Evolutionary conservation across 2,888 invertebrate species (phyloP).

Genomic region (Leptarthrus brevirostris): DNA sequence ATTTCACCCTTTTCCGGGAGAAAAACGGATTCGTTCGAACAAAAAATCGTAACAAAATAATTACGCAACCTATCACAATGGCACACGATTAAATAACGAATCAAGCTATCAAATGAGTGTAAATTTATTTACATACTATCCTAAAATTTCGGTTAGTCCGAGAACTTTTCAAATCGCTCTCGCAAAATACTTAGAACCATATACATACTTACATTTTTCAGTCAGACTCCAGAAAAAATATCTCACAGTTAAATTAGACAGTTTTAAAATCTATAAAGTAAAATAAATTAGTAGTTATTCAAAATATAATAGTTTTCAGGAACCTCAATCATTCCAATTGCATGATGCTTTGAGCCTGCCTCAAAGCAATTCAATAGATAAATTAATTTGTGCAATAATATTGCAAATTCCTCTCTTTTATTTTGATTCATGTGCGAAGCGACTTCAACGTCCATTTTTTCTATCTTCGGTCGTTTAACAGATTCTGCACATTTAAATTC

Average conservation of each 20-base stretch:
- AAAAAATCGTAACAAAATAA: too few species aligned
- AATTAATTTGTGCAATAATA: conserved; percentile 69
- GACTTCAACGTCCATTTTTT: conserved; percentile 54
- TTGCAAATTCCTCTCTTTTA: conserved; percentile 55
- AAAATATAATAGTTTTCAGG: not conserved
- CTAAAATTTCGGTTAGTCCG: too few species aligned
- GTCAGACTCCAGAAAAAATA: conserved; percentile 82
- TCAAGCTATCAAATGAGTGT: too few species aligned
- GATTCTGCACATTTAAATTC: not conserved
- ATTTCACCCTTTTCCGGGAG: too few species aligned
- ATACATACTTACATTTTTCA: conserved; percentile 71
- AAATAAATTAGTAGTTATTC: not conserved
- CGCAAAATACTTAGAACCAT: too few species aligned
- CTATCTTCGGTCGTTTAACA: conserved; percentile 45
- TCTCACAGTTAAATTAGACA: conserved; percentile 77
- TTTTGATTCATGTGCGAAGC: conserved; percentile 44
- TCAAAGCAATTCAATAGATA: conserved; percentile 76
- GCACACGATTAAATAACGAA: too few species aligned
- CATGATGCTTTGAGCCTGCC: conserved; percentile 71
- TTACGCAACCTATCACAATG: too few species aligned
- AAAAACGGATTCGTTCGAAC: too few species aligned
- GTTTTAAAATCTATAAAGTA: conserved; percentile 68
- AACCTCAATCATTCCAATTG: conserved; percentile 74
- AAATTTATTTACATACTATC: too few species aligned
- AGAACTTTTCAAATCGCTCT: too few species aligned